Evolutionary conservation across 2,797 vertebrate species (phyloP).

Genomic region (Acanthurus tractus): DNA sequence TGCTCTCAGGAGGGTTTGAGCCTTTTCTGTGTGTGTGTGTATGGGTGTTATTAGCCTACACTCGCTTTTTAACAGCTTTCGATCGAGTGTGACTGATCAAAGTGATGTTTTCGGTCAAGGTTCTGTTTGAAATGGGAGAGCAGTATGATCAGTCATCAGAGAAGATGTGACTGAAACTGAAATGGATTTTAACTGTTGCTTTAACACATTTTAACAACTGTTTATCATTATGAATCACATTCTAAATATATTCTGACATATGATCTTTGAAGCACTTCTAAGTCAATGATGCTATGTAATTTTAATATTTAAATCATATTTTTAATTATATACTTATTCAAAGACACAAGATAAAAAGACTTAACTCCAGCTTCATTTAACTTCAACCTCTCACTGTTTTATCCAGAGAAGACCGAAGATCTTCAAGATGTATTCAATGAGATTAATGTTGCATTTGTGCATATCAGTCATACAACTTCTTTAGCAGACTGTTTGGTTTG

Average conservation of each 20-base stretch:
- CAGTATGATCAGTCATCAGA: background rate
- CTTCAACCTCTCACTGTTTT: no score
- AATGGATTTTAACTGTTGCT: background rate
- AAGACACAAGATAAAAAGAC: no score
- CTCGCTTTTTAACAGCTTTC: slow-evolving; percentile 3
- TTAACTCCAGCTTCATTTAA: no score
- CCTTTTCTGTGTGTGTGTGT: slow-evolving; percentile 11
- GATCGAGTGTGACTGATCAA: slow-evolving; percentile 6
- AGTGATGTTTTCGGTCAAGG: slow-evolving; percentile 1
- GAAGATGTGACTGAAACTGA: background rate
- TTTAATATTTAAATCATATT: background rate
- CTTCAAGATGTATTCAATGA: no score
- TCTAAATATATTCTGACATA: background rate
- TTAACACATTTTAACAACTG: background rate
- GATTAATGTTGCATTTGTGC: no score
- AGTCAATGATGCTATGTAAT: background rate
- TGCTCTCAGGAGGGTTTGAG: background rate
- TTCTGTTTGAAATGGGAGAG: slow-evolving; percentile 3
- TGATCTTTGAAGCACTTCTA: background rate
- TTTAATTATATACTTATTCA: background rate
- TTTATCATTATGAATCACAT: background rate
- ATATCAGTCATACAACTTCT: no score
- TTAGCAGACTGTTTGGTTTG: no score
- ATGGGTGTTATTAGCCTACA: background rate
- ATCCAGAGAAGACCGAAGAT: no score